phyloP scores from a whole-genome alignment of 2,113 vertebrate species.

The Labeo catla region DNA sequence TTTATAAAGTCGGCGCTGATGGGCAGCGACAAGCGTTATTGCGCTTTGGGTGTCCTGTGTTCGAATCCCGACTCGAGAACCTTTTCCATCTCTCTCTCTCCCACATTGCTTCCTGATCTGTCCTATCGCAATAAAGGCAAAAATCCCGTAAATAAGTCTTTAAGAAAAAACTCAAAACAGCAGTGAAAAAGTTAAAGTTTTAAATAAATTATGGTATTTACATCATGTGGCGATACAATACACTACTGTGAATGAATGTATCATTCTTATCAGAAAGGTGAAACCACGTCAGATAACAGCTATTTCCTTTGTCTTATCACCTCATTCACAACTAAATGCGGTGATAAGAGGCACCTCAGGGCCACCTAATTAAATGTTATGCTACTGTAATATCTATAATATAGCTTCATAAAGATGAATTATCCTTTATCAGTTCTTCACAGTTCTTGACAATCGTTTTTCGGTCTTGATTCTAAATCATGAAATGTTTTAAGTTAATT shows the following conservation, averaged over 20 bases:
- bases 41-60: too few relatives aligned
- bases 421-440: neutral
- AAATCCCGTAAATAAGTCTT: too few relatives aligned
- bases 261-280: neutral
- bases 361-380: neutral
- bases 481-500: too few relatives aligned
- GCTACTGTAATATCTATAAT: neutral
- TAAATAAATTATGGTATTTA: neutral
- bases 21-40: too few relatives aligned
- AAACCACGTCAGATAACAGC: neutral
- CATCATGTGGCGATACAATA: neutral
- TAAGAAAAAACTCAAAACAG: neutral
- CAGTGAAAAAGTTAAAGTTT: neutral
- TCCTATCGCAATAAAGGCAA: too few relatives aligned
- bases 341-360: neutral
- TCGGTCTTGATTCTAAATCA: neutral
- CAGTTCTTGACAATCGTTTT: too few relatives aligned
- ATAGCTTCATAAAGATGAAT: neutral
- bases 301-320: neutral
- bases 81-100: too few relatives aligned
- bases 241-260: neutral
- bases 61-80: too few relatives aligned
- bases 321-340: neutral
- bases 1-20: neutral
- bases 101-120: too few relatives aligned